phyloP scores from a whole-genome alignment of 2,888 invertebrate genomes.

The Elgonia sp. region DNA sequence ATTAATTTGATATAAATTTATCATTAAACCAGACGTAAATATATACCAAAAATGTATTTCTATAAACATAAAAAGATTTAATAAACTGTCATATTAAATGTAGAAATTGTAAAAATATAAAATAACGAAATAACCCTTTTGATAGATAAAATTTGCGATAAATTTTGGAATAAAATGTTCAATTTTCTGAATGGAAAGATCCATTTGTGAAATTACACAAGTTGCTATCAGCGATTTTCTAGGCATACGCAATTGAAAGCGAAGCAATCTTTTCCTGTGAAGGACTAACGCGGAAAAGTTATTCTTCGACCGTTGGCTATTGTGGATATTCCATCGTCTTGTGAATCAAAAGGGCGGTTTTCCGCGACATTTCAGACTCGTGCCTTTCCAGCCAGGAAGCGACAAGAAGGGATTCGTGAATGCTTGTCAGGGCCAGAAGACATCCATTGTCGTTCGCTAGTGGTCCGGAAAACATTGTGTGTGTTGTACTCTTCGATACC shows the following conservation, averaged over 20 bases:
- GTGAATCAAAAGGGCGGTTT: slow-evolving; percentile 80
- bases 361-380: slow-evolving; percentile 77
- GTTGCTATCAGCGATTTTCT: slow-evolving; percentile 85
- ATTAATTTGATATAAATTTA: too few relatives aligned
- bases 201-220: slow-evolving; percentile 86
- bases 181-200: slow-evolving; percentile 82
- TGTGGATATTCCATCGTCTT: slow-evolving; percentile 79
- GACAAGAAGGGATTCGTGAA: slow-evolving; percentile 82
- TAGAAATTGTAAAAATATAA: neutral
- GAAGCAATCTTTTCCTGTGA: slow-evolving; percentile 77
- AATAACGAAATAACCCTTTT: slow-evolving; percentile 52
- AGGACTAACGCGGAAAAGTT: slow-evolving; percentile 83
- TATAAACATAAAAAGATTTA: too few relatives aligned
- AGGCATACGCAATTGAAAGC: slow-evolving; percentile 70
- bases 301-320: slow-evolving; percentile 77
- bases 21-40: too few relatives aligned
- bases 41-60: too few relatives aligned
- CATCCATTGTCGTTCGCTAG: slow-evolving; percentile 84
- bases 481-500: slow-evolving; percentile 84
- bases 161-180: slow-evolving; percentile 83
- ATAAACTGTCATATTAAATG: too few relatives aligned
- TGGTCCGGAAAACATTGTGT: slow-evolving; percentile 86
- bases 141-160: slow-evolving; percentile 37
- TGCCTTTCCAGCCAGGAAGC: slow-evolving; percentile 76
- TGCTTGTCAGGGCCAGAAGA: slow-evolving; percentile 86